These are phyloP conservation scores for Anaspis maculata DNA, from an alignment of 2,888 invertebrate genomes.

Conservation along the genomic window DNA sequence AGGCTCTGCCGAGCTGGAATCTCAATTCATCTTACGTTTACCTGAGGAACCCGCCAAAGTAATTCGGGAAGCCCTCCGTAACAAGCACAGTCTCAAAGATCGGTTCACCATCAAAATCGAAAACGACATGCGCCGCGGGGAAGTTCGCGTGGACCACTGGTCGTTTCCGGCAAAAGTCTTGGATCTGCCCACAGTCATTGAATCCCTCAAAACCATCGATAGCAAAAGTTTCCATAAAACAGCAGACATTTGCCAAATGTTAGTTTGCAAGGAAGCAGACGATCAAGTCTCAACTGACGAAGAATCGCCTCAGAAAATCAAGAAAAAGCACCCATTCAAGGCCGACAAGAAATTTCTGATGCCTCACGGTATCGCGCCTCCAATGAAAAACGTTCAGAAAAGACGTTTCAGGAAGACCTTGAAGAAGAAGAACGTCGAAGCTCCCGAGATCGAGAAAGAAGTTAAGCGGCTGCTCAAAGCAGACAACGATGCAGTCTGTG, in stretches of 20 bases:
- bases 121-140: conserved; percentile 80
- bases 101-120: conserved; percentile 78
- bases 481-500: conserved; percentile 84
- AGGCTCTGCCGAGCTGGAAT: conserved; percentile 39
- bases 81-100: conserved; percentile 74
- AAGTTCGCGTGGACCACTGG: conserved; percentile 83
- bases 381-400: conserved; percentile 89
- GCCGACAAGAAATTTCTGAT: conserved; percentile 88
- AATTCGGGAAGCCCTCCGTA: conserved; percentile 66
- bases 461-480: conserved; percentile 84
- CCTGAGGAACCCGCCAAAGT: conserved; percentile 60
- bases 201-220: conserved; percentile 93
- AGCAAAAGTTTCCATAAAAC: conserved; percentile 96
- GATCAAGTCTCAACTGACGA: conserved; percentile 68
- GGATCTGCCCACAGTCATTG: conserved; percentile 88
- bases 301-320: conserved; percentile 68
- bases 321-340: conserved; percentile 69
- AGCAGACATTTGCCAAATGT: conserved; percentile 88
- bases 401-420: conserved; percentile 89
- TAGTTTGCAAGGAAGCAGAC: conserved; percentile 84
- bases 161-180: conserved; percentile 79
- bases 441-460: conserved; percentile 97
- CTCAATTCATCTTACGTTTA: conserved; percentile 36
- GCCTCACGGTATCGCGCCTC: conserved; percentile 94
- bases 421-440: conserved; percentile 94